Evolutionary conservation across 2,888 invertebrate species (phyloP).

Genomic region (Deilephila elpenor): DNA sequence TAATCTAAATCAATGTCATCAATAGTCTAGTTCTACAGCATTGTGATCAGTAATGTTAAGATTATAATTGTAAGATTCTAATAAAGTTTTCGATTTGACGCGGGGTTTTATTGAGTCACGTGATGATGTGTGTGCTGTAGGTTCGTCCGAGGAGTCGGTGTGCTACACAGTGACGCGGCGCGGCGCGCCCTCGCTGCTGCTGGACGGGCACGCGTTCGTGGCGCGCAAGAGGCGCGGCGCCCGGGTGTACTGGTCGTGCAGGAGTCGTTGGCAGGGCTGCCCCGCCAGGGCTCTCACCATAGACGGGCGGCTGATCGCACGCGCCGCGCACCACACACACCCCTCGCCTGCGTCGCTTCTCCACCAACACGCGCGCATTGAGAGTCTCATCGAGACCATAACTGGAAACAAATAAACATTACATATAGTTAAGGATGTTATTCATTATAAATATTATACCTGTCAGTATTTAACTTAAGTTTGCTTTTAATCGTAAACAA

Average conservation of each 20-base stretch:
- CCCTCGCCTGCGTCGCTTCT: slow-evolving; percentile 52
- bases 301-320: slow-evolving; percentile 63
- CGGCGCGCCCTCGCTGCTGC: slow-evolving; percentile 73
- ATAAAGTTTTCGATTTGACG: slow-evolving; percentile 47
- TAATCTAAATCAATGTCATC: slow-evolving; percentile 40
- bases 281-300: slow-evolving; percentile 70
- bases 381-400: slow-evolving; percentile 76
- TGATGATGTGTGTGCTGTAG: slow-evolving; percentile 41
- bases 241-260: slow-evolving; percentile 78
- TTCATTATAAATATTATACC: neutral
- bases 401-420: slow-evolving; percentile 34
- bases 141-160: slow-evolving; percentile 53
- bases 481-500: neutral
- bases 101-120: slow-evolving; percentile 33
- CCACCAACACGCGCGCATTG: slow-evolving; percentile 66
- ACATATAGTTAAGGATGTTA: neutral
- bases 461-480: neutral
- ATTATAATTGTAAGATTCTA: slow-evolving; percentile 47
- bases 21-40: slow-evolving; percentile 44
- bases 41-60: slow-evolving; percentile 55
- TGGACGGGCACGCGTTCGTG: slow-evolving; percentile 70
- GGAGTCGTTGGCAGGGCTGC: slow-evolving; percentile 66
- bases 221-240: slow-evolving; percentile 75
- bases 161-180: slow-evolving; percentile 75
- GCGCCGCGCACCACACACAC: slow-evolving; percentile 63